Base-by-base conservation (phyloP, 2,797 vertebrate species). In the Anguilla obscura region DNA sequence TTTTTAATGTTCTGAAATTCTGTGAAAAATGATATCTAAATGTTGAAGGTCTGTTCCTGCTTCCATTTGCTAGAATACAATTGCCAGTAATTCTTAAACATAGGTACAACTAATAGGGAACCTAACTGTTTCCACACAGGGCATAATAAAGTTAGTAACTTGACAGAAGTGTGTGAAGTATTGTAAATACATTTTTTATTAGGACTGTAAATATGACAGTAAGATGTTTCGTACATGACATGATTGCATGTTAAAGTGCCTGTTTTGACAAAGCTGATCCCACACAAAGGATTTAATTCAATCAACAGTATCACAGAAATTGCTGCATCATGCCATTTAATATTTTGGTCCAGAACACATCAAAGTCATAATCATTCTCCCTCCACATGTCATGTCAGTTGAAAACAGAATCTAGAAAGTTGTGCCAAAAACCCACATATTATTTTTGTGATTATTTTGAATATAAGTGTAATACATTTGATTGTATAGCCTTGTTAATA, bases 161-260 rank as follows among this genome's bases (percentile, higher is more conserved):
- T 74, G 74, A 87, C 27, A 66, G 58, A 69, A 16, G 4, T 56
- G 10, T 40, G 30, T 79, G 74, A 8, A 24, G 90, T 86, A 88
- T 89, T 92, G 85, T 90, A 91, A 92, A 94, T 92, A 87, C 91
- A 63, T 88, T 92, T 91, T 96, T 95, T 95, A 95, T 95, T 96
- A 86, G 91, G 54, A 87, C 92, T 92, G 91, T 92, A 92, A 91
- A 92, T 92, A 93, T 91, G 92, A 92, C 91, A 93, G 90, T 90
- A 92, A 10, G 56, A 90, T 90, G 92, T 88, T 94, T 91, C 93
- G 92, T 90, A 93, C 92, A 91, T 89, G 86, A 91, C 50, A 83
- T 91, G 91, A 87, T 85, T 74, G 84, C 84, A 92, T 82, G 88
- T 89, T 95, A 95, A 96, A 94, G 95, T 95, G 94, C 94, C 92